Percentiles rank a stretch among this genome's conserved stretches.
phyloP scores from a whole-genome alignment of 2,797 vertebrate genomes.

The Lepus oiostolus region DNA sequence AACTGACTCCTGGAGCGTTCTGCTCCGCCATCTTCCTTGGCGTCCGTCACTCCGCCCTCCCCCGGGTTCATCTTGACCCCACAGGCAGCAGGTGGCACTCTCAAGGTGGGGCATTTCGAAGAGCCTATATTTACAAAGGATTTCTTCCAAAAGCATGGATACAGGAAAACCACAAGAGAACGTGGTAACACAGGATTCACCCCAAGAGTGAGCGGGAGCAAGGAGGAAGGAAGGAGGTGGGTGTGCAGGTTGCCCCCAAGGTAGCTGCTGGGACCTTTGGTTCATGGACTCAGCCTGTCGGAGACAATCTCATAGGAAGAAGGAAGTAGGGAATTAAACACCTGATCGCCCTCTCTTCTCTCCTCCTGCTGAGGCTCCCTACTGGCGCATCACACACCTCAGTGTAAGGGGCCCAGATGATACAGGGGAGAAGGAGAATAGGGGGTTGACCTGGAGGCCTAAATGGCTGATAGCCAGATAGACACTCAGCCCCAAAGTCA shows the following conservation, averaged over 20 bases:
- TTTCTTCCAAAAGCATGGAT: not conserved
- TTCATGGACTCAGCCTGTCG: not conserved
- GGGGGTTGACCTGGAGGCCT: not conserved
- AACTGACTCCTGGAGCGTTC: not conserved
- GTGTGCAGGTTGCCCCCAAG: not conserved
- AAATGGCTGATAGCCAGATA: not conserved
- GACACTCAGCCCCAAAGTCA: not conserved
- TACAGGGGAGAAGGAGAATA: not conserved
- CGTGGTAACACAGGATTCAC: not conserved
- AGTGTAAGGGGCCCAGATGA: not conserved
- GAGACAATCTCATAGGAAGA: not conserved
- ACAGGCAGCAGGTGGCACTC: not conserved
- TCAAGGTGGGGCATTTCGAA: not conserved
- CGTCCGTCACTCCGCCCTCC: not conserved
- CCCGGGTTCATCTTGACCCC: not conserved
- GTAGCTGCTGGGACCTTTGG: not conserved
- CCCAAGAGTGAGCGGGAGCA: not conserved
- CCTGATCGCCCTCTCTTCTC: not conserved
- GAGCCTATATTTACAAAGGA: not conserved
- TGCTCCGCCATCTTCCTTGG: not conserved
- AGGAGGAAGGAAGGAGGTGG: not conserved
- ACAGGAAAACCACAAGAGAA: not conserved
- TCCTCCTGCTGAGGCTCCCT: not conserved
- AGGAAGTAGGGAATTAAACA: not conserved
- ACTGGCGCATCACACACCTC: not conserved